Evolutionary conservation across 2,113 vertebrate genomes (phyloP), one percentile per base, ranked within the genome.

Genomic region (Salvelinus sp.): DNA sequence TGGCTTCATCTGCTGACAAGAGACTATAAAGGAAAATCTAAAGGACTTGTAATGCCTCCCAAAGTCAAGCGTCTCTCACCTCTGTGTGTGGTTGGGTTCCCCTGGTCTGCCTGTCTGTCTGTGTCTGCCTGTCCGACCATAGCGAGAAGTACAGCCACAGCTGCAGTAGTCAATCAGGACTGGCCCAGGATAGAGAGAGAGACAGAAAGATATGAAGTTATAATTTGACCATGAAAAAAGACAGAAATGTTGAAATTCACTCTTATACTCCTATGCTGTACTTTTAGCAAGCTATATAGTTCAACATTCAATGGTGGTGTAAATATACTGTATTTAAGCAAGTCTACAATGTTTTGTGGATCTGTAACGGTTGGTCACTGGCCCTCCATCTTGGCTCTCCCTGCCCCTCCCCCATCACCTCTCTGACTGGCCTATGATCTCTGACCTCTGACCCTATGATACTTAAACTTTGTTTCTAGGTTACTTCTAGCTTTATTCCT

Each of bases 91-190:
- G 28, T 12, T 18, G 65, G 38, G 38, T 44, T 12, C 38, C 9
- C 9, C 38, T 44, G 9, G 38, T 44, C 38, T 44, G 38, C 9
- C 25, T 30, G 66, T 13, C 30, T 68, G 10, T 14, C 27, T 30
- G 27, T 68, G 66, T 68, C 27, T 33, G 14, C 4, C 66, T 27
- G 12, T 16, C 64, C 22, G 7, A 25, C 25, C 23, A 13, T 4
- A 23, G 20, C 62, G 23, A 71, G 69, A 57, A 23, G 18, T 6
- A 71, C 30, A 27, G 48, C 23, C 50, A 60, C 70, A 72, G 70
- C 70, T 71, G 70, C 48, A 71, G 18, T 33, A 69, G 68, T 69
- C 38, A 69, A 69, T 69, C 68, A 47, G 38, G 14, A 67, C 18
- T 57, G 54, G 54, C 14, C 54, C 20, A 23, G 63, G 68, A 69